Evolutionary conservation across 2,888 invertebrate species (phyloP).

Genomic region (Rhorus exstirpatorius): DNA sequence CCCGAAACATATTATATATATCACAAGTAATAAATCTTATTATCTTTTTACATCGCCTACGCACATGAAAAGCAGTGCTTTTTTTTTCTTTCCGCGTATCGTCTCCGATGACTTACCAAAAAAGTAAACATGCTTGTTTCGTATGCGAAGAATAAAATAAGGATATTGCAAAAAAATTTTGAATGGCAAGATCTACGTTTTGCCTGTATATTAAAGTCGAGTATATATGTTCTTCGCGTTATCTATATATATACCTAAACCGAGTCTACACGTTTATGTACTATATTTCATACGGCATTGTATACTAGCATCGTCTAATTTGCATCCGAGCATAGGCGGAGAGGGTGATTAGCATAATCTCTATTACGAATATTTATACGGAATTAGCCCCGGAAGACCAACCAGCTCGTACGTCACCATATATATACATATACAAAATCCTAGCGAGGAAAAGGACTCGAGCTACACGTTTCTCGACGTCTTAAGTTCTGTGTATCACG

Average conservation of each 20-base stretch:
- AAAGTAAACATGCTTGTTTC: slow-evolving; percentile 24
- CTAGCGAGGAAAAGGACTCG: slow-evolving; percentile 13
- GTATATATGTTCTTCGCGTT: slow-evolving; percentile 20
- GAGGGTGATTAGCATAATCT: slow-evolving; percentile 85
- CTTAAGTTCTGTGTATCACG: neutral
- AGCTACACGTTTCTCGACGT: neutral
- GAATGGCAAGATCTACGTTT: slow-evolving; percentile 14
- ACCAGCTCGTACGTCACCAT: slow-evolving; percentile 83
- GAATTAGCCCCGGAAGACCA: slow-evolving; percentile 82
- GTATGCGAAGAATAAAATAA: slow-evolving; percentile 19
- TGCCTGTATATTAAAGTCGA: slow-evolving; percentile 25
- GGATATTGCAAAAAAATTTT: too few species aligned
- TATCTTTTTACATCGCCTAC: slow-evolving; percentile 47
- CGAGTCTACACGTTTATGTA: slow-evolving; percentile 17
- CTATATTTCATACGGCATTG: slow-evolving; percentile 47
- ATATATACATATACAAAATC: slow-evolving; percentile 10
- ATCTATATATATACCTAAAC: slow-evolving; percentile 1
- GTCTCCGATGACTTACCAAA: slow-evolving; percentile 44
- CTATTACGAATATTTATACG: slow-evolving; percentile 86
- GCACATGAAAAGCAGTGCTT: slow-evolving; percentile 28
- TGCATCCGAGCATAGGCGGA: slow-evolving; percentile 79
- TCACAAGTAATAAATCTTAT: slow-evolving; percentile 55
- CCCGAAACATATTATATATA: slow-evolving; percentile 21
- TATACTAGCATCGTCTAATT: slow-evolving; percentile 79
- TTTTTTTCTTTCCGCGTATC: slow-evolving; percentile 5